Base-by-base conservation (phyloP, 1,140 invertebrate species). In the Hyphantria cunea region DNA sequence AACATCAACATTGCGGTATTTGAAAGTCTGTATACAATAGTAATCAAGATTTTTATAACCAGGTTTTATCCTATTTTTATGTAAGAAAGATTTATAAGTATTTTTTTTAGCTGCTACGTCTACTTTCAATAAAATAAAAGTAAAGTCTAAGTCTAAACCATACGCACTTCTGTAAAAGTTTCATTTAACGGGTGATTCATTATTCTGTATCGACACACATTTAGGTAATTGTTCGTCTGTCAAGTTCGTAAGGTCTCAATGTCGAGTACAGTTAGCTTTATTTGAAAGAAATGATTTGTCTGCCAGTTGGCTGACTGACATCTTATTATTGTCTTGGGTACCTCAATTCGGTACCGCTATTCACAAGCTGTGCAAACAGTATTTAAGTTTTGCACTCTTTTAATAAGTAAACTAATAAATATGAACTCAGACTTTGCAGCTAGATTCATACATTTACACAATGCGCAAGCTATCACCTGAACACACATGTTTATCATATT, bases 251-350 rank as follows among this genome's bases (percentile, higher is more conserved):
- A 72, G 65, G 14, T 62, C 15, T 66, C 45, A 76, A 68, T 72
- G 56, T 80, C 71, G 68, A 33, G 64, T 79, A 86, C 85, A 83
- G 85, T 88, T 88, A 88, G 8, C 33, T 37, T 42, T 48, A 56
- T 65, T 66, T 69, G 64, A 72, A 74, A 81, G 74, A 72, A 78
- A 68, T 61, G 72, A 78, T 80, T 50, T 62, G 74, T 68, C 67
- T 49, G 54, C 61, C 42, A 42, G 47, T 55, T 80, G 79, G 63
- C 82, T 82, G 70, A 89, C 86, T 86, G 74, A 86, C 84, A 89
- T 66, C 73, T 69, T 63, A 80, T 55, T 15, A 55, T 80, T 75
- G 70, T 74, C 71, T 78, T 72, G 68, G 76, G 78, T 72, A 60
- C 67, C 58, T 73, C 65, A 68, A 71, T 70, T 64, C 2, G 52